These are phyloP conservation scores for Pogonophryne albipinna DNA, from an alignment of 2,797 vertebrate species.

Conservation along the genomic window DNA sequence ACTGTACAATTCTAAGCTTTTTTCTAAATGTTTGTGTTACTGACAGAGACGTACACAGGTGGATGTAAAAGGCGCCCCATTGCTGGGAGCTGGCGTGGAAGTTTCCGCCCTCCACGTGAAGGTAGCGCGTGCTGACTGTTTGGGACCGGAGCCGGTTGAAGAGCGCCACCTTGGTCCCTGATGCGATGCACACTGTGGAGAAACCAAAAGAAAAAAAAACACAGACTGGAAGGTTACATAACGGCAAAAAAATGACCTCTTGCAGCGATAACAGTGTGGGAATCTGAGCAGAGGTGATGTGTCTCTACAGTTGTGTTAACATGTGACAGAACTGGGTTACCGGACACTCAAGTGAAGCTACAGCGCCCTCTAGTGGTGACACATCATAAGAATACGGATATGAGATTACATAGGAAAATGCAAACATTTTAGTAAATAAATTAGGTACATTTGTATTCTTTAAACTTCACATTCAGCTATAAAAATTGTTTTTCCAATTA, in stretches of 20 bases:
- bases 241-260: neutral
- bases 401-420: neutral
- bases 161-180: constrained; percentile 98
- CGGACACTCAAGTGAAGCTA: neutral
- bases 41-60: constrained; percentile 90
- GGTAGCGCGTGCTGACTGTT: constrained; percentile 98
- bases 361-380: constrained; percentile 51
- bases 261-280: constrained; percentile 1
- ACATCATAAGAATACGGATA: neutral
- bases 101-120: constrained; percentile 98
- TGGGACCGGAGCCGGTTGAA: constrained; percentile 98
- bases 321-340: constrained; percentile 12
- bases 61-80: constrained; percentile 99
- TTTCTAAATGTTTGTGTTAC: neutral
- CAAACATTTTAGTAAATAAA: neutral
- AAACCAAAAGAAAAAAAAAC: constrained; percentile 22
- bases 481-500: too few relatives aligned
- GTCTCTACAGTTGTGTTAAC: constrained; percentile 9
- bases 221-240: constrained; percentile 23
- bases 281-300: constrained; percentile 10
- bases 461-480: too few relatives aligned
- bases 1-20: neutral
- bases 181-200: constrained; percentile 95
- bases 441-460: neutral
- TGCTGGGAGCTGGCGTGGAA: constrained; percentile 99